Evolutionary conservation across 2,113 vertebrate species (phyloP), one percentile per base, ranked within the genome.

Genomic region (Columba janthina): DNA sequence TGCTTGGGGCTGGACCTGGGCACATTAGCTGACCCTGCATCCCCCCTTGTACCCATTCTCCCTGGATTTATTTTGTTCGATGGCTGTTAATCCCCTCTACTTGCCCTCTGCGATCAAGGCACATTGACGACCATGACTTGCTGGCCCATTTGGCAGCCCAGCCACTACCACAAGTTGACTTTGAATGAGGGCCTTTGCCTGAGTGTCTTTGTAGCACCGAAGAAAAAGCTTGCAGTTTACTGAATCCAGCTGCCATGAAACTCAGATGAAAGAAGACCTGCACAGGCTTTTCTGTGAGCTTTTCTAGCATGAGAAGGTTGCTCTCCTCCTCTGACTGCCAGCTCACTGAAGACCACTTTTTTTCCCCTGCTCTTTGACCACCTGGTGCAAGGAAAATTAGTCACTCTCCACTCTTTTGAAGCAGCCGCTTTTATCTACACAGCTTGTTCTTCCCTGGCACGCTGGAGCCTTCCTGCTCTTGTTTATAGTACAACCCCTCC

Each of bases 401-500:
- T 90, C 51, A 51, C 56, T 25, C 8, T 88, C 64, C 48, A 64
- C 51, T 85, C 71, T 90, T 89, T 74, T 88, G 88, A 90, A 96
- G 64, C 75, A 93, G 75, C 46, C 40, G 88, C 56, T 94, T 94
- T 95, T 93, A 90, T 95, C 94, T 71, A 83, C 71, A 74, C 94
- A 95, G 93, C 75, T 90, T 95, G 71, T 73, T 83, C 79, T 88
- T 93, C 61, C 69, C 85, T 97, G 94, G 93, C 93, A 94, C 10
- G 4, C 67, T 74, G 78, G 93, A 96, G 36, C 82, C 85, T 95
- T 86, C 65, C 88, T 95, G 92, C 82, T 93, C 82, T 91, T 96
- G 94, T 94, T 93, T 96, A 96, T 94, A 91, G 65, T 86, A 94
- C 71, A 96, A 89, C 67, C 81, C 29, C 82, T 95, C 82, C 75